Conservation (phyloP, 1,140 invertebrate species). For the Solenopsis invicta region DNA sequence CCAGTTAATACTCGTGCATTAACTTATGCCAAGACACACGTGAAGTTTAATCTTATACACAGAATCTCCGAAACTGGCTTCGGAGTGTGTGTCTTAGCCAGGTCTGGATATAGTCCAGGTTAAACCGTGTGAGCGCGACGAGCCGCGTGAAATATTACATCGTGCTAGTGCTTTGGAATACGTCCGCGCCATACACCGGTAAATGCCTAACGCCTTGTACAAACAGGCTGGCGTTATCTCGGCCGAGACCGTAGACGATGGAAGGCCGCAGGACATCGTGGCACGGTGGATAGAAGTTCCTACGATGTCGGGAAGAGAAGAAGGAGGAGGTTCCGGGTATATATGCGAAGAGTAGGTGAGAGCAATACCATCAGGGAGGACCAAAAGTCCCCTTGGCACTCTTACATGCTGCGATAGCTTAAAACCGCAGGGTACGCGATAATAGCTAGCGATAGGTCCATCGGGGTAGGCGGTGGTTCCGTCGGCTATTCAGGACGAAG, state of each 20-base stretch:
- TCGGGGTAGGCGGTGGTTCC: slow-evolving; percentile 70
- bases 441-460: slow-evolving; percentile 81
- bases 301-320: neutral
- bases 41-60: slow-evolving; percentile 29
- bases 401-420: slow-evolving; percentile 74
- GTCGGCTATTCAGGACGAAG: slow-evolving; percentile 49
- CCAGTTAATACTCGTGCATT: neutral
- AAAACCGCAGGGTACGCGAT: slow-evolving; percentile 83
- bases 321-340: neutral
- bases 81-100: slow-evolving; percentile 13
- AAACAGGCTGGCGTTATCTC: slow-evolving; percentile 81
- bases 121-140: slow-evolving; percentile 13
- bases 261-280: slow-evolving; percentile 61
- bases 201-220: slow-evolving; percentile 75
- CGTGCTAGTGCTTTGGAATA: slow-evolving; percentile 37
- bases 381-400: slow-evolving; percentile 65
- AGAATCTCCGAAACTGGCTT: neutral
- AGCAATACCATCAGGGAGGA: slow-evolving; percentile 45
- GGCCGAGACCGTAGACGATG: slow-evolving; percentile 70
- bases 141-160: slow-evolving; percentile 48
- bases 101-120: slow-evolving; percentile 30
- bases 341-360: slow-evolving; percentile 45
- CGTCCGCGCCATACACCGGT: slow-evolving; percentile 11
- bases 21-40: neutral
- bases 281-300: slow-evolving; percentile 29